These are phyloP conservation scores for Dioctria linearis DNA, from an alignment of 2,888 invertebrate genomes.

Conservation along the genomic window DNA sequence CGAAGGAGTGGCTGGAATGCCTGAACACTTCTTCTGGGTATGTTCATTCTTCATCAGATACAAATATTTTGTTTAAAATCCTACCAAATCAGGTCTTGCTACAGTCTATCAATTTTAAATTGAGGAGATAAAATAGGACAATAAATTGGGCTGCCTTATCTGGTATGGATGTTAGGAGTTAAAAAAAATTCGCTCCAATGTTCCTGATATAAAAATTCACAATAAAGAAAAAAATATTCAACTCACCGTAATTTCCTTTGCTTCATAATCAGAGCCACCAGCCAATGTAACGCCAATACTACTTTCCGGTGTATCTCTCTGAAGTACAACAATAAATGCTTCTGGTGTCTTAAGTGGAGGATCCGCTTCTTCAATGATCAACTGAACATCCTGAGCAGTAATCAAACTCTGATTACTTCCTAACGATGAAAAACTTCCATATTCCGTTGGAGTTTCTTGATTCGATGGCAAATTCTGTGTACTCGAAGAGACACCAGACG, in stretches of 20 bases:
- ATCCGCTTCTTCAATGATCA: conserved; percentile 78
- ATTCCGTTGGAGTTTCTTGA: conserved; percentile 70
- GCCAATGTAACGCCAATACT: conserved; percentile 91
- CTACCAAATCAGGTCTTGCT: too few relatives aligned
- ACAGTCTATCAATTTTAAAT: too few relatives aligned
- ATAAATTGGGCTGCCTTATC: too few relatives aligned
- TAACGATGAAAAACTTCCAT: conserved; percentile 71
- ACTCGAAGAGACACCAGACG: conserved; percentile 70
- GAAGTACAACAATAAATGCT: conserved; percentile 77
- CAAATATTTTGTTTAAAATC: too few relatives aligned
- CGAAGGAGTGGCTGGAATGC: too few relatives aligned
- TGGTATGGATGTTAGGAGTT: too few relatives aligned
- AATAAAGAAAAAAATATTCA: neutral
- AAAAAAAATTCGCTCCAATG: too few relatives aligned
- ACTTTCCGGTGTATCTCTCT: conserved; percentile 79
- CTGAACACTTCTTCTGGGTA: too few relatives aligned
- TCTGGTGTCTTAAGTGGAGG: conserved; percentile 76
- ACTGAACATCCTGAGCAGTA: conserved; percentile 75
- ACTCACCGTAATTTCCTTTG: conserved; percentile 90
- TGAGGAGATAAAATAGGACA: too few relatives aligned
- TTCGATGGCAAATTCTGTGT: conserved; percentile 68
- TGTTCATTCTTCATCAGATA: too few relatives aligned
- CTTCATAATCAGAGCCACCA: conserved; percentile 92
- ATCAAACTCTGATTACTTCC: conserved; percentile 71
- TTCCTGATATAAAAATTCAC: neutral